Base-by-base conservation (phyloP, 2,113 vertebrate genomes). In the Globicephala melas region DNA sequence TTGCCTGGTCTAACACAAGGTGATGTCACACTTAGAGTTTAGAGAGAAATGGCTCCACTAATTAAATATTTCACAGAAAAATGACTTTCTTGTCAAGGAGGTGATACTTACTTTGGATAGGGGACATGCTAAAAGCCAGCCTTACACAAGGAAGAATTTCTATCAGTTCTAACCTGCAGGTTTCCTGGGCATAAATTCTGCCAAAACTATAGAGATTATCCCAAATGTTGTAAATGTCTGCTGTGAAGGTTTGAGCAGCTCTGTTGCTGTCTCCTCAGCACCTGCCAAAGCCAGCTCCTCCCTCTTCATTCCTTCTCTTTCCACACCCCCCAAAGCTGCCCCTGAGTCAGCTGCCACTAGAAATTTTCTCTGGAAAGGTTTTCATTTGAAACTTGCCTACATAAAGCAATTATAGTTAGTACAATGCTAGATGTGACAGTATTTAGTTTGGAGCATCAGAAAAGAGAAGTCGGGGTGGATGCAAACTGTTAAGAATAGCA, bases 21-120 rank as follows among this genome's bases (percentile, higher is more conserved):
- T 90, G 60, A 62, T 95, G 79, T 47, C 79, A 95, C 63, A 74
- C 53, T 91, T 67, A 41, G 47, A 83, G 36, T 86, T 96, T 74
- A 73, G 25, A 93, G 79, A 97, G 53, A 90, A 95, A 89, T 68
- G 38, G 1, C 47, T 89, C 33, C 53, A 62, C 53, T 96, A 97
- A 95, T 95, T 97, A 98, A 97, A 95, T 93, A 76, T 95, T 79
- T 94, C 44, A 81, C 31, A 95, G 81, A 95, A 94, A 97, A 95
- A 92, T 68, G 83, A 84, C 73, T 96, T 71, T 70, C 33, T 67
- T 89, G 53, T 92, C 86, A 95, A 76, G 95, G 12, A 91, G 21
- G 44, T 79, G 71, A 58, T 95, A 41, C 38, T 15, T 96, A 63
- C 33, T 71, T 67, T 68, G 20, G 28, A 47, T 33, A 10, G 38